Evolutionary conservation across 2,113 vertebrate species (phyloP).

Genomic region (Nicator chloris): DNA sequence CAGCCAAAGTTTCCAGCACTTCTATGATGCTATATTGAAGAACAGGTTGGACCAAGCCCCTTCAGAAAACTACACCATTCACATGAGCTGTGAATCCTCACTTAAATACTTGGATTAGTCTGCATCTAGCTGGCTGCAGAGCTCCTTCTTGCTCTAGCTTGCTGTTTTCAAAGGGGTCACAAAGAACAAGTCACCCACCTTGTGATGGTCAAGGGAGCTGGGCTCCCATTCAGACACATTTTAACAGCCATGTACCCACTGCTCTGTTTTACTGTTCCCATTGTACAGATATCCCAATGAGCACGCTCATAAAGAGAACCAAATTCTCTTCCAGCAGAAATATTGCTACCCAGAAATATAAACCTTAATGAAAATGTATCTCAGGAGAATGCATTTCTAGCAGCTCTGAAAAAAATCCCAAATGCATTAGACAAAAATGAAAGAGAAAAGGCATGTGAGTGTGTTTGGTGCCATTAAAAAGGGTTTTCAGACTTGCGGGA

Average conservation of each 20-base stretch:
- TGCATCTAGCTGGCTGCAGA: not conserved
- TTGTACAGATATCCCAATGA: not conserved
- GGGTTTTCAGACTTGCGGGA: not conserved
- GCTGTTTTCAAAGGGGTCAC: not conserved
- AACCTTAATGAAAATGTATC: conserved; percentile 10
- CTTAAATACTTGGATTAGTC: not conserved
- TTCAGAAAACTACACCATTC: not conserved
- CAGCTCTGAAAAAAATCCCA: not conserved
- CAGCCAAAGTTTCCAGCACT: not conserved
- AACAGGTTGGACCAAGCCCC: not conserved
- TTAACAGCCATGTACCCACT: not conserved
- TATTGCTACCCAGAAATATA: not conserved
- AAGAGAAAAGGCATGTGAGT: not conserved
- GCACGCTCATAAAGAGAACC: not conserved
- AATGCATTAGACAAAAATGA: not conserved
- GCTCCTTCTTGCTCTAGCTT: not conserved
- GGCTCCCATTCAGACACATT: not conserved
- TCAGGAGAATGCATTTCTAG: not conserved
- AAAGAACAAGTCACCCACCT: not conserved
- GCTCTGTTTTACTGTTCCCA: not conserved
- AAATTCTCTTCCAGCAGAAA: conserved; percentile 12
- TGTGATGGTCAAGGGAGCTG: not conserved
- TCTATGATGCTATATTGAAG: not conserved
- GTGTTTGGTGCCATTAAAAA: not conserved
- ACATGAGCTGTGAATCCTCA: not conserved